Percentiles rank a stretch among this genome's conserved stretches.
Conservation (phyloP, 2,797 vertebrate genomes). For the Podarcis siculus region DNA sequence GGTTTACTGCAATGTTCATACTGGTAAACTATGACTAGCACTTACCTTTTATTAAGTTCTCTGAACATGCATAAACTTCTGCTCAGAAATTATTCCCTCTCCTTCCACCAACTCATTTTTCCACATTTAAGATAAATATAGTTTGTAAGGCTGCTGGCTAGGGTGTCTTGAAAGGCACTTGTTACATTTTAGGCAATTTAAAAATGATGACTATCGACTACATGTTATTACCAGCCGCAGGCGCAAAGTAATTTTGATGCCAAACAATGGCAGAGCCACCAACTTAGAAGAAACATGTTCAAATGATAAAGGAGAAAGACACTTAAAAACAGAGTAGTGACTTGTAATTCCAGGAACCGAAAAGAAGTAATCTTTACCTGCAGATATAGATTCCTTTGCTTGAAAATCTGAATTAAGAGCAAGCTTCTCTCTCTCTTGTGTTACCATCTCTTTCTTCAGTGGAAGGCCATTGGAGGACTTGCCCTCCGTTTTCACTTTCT, state of each 20-base stretch:
- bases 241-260: not conserved
- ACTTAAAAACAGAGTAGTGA: not conserved
- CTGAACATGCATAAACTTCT: not conserved
- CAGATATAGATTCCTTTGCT: constrained; percentile 26
- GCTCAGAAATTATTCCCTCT: not conserved
- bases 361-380: constrained; percentile 49
- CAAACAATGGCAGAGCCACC: no score
- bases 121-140: not conserved
- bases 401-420: not conserved
- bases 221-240: not conserved
- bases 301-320: not conserved
- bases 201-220: not conserved
- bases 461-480: constrained; percentile 24
- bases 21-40: no score
- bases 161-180: not conserved
- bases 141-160: not conserved
- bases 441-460: constrained; percentile 46
- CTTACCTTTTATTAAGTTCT: not conserved
- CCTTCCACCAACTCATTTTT: not conserved
- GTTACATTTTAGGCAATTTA: not conserved
- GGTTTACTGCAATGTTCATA: not conserved
- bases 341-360: not conserved
- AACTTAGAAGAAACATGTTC: not conserved
- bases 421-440: constrained; percentile 35
- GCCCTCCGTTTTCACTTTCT: constrained; percentile 49